Conservation (phyloP, 2,113 vertebrate genomes). For the Ochotona princeps region DNA sequence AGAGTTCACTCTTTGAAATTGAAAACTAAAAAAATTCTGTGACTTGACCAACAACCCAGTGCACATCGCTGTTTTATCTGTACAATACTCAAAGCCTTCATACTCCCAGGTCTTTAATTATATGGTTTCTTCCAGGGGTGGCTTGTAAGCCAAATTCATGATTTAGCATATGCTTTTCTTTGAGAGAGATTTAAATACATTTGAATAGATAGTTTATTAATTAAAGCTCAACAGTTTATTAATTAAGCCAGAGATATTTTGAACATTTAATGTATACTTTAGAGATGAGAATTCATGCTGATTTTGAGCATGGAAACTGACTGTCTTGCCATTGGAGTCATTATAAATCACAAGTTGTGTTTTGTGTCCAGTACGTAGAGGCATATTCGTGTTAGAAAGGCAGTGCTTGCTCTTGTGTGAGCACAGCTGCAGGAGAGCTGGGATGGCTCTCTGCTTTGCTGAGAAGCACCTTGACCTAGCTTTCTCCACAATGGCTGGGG, state of each 20-base stretch:
- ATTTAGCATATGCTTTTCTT: constrained; percentile 43
- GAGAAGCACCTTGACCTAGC: constrained; percentile 30
- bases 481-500: not conserved
- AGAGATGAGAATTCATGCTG: not conserved
- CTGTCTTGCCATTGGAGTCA: not conserved
- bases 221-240: constrained; percentile 2
- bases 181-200: constrained; percentile 47
- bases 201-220: not conserved
- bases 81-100: not conserved
- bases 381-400: not conserved
- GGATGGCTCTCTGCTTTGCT: not conserved
- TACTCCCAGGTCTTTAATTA: not conserved
- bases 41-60: constrained; percentile 17
- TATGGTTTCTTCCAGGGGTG: not conserved
- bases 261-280: not conserved
- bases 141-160: constrained; percentile 12
- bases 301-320: not conserved
- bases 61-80: not conserved
- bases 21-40: constrained; percentile 52
- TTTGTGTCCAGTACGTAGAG: not conserved
- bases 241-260: not conserved
- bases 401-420: not conserved
- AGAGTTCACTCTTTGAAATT: constrained; percentile 59
- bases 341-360: not conserved
- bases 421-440: not conserved